Evolutionary conservation across 2,888 invertebrate species (phyloP).

Genomic region (Meteorus cinctellus): DNA sequence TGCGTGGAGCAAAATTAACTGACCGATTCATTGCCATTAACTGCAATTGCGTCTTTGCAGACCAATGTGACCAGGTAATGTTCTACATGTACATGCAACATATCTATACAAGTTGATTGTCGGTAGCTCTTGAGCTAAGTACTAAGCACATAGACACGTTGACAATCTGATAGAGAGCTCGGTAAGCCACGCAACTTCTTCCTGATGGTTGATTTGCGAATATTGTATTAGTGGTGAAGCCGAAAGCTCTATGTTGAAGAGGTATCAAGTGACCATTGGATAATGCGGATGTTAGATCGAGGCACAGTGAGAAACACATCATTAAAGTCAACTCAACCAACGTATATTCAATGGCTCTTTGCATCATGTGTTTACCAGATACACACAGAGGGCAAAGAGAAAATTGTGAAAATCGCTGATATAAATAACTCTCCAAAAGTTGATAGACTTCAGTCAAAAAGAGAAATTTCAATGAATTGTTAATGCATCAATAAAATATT

Average conservation of each 20-base stretch:
- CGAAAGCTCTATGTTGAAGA: slow-evolving; percentile 60
- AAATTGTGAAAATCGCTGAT: background rate
- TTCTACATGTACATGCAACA: background rate
- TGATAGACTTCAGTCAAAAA: background rate
- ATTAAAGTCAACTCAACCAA: slow-evolving; percentile 49
- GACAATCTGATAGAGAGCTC: slow-evolving; percentile 64
- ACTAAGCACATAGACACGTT: slow-evolving; percentile 62
- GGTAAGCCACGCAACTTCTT: slow-evolving; percentile 45
- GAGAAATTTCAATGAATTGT: no score
- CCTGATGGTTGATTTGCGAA: background rate
- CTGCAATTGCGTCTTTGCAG: slow-evolving; percentile 43
- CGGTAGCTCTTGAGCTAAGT: slow-evolving; percentile 62
- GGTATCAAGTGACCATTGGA: slow-evolving; percentile 25
- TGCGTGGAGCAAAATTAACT: slow-evolving; percentile 50
- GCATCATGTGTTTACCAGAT: no score
- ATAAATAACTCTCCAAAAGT: background rate
- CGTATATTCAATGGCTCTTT: background rate
- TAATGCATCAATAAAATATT: no score
- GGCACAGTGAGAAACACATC: slow-evolving; percentile 24
- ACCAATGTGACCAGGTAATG: slow-evolving; percentile 2
- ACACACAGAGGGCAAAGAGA: background rate
- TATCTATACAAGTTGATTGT: slow-evolving; percentile 18
- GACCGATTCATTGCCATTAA: slow-evolving; percentile 51
- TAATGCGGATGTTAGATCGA: background rate
- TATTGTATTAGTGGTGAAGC: slow-evolving; percentile 32